Base-by-base conservation (phyloP, 2,797 vertebrate species). In the Epinephelus malabaricus region DNA sequence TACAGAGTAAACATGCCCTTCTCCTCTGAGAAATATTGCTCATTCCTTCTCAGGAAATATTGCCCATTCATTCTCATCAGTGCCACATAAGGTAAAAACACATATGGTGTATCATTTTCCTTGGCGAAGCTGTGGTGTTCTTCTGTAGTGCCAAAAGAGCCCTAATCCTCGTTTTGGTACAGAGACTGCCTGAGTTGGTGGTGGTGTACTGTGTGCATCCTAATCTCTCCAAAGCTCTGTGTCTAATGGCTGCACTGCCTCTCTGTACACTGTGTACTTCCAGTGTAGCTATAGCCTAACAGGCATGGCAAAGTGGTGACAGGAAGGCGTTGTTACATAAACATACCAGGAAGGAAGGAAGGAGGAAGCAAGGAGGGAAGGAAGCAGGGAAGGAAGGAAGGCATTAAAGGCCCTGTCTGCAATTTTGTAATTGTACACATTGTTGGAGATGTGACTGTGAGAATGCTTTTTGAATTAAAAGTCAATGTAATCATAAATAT, bases 221-320 rank as follows among this genome's bases (percentile, higher is more conserved):
- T 94, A 93, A 94, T 94, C 94, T 92, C 88, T 87, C 73, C 85
- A 93, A 94, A 94, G 92, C 93, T 90, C 92, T 94, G 94, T 94
- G 90, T 93, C 94, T 86, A 94, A 94, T 94, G 93, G 91, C 90
- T 85, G 90, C 89, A 43, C 79, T 88, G 90, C 84, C 89, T 87
- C 84, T 89, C 83, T 74, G 91, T 65, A 90, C 89, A 85, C 87
- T 70, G 81, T 89, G 90, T 90, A 74, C 90, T 86, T 88, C 82
- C 84, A 86, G 79, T 88, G 84, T 74, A 88, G 79, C 80, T 78
- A 34, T 46, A 71, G 58, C 68, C 73, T 87, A 84, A 89, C 64
- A 87, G 74, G 84, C 85, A 83, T 79, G 69, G 65, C 76, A 65
- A 86, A 84, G 81, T 81, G 85, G 84, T 84, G 84, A 87, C 72